Evolutionary conservation across 1,140 invertebrate species (phyloP), one percentile per base, ranked within the genome.

Genomic region (Lepidurus couesii): DNA sequence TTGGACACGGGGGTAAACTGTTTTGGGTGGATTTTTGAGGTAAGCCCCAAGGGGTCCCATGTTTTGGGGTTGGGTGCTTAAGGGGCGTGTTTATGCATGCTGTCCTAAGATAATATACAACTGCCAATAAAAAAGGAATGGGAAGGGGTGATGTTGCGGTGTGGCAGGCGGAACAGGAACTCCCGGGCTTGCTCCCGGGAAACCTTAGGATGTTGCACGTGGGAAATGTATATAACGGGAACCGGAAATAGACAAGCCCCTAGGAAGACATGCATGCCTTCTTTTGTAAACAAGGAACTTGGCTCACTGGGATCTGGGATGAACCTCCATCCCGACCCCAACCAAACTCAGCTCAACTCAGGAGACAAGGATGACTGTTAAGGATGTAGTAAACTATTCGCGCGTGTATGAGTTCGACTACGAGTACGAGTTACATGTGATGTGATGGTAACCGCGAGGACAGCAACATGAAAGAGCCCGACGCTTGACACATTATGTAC

Each of bases 31-130:
- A 7, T n/a, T 65, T 16, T 21, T 65, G 53, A 65, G 53, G 53
- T 65, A 65, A 65, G 53, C 7, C 53, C 53, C 6, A 21, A 9
- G 53, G 47, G 53, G n/a, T 13, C n/a, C 16, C 8, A 21, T 65
- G 45, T 65, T 65, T 65, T 65, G 53, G 16, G n/a, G 16, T 13
- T 65, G 53, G 53, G 16, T 21, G n/a, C 16, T 16, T 65, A 65
- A 65, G 21, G 53, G 53, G 53, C 53, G 53, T 65, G 53, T 65
- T 65, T n/a, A 8, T 65, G 53, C 53, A 13, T 65, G 53, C 53
- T 21, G 21, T 9, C 53, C 53, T 65, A 65, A 65, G 53, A 65
- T 65, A 65, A 65, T 65, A 65, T 65, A 65, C 53, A 65, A 65
- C 53, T 65, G 53, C 21, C 53, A 65, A 65, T 65, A 65, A 65